Evolutionary conservation across 1,140 invertebrate species (phyloP).

Genomic region (Proctacanthus coquilletti): DNA sequence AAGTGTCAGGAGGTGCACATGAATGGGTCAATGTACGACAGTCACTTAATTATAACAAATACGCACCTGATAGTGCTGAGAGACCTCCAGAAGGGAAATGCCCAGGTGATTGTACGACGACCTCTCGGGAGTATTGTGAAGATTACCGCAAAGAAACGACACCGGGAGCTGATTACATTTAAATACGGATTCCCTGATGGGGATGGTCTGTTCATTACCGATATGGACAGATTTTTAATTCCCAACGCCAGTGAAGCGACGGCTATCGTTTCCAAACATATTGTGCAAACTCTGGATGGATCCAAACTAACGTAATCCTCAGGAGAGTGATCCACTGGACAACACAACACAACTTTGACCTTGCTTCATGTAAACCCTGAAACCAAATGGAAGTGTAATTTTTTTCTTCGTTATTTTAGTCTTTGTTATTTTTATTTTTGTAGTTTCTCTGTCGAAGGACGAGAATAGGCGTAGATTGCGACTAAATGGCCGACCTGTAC

Average conservation of each 20-base stretch:
- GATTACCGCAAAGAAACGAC: constrained; percentile 87
- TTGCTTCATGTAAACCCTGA: too few species aligned
- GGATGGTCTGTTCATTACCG: constrained; percentile 35
- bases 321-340: too few species aligned
- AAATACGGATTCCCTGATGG: constrained; percentile 38
- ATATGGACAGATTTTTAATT: constrained; percentile 86
- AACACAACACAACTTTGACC: too few species aligned
- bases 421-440: too few species aligned
- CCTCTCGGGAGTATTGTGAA: constrained; percentile 81
- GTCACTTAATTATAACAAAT: constrained; percentile 75
- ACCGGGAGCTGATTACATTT: constrained; percentile 90
- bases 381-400: too few species aligned
- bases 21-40: constrained; percentile 72
- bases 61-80: constrained; percentile 77
- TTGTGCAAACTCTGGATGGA: constrained; percentile 29
- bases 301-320: constrained; percentile 12
- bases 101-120: constrained; percentile 68
- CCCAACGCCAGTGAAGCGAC: constrained; percentile 83
- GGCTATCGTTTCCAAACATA: constrained; percentile 36
- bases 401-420: background rate
- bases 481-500: too few species aligned
- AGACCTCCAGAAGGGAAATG: constrained; percentile 61
- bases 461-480: too few species aligned
- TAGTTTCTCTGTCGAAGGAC: too few species aligned
- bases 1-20: constrained; percentile 82